Base-by-base conservation (phyloP, 2,113 vertebrate genomes). In the Andinoacara biseriatus region DNA sequence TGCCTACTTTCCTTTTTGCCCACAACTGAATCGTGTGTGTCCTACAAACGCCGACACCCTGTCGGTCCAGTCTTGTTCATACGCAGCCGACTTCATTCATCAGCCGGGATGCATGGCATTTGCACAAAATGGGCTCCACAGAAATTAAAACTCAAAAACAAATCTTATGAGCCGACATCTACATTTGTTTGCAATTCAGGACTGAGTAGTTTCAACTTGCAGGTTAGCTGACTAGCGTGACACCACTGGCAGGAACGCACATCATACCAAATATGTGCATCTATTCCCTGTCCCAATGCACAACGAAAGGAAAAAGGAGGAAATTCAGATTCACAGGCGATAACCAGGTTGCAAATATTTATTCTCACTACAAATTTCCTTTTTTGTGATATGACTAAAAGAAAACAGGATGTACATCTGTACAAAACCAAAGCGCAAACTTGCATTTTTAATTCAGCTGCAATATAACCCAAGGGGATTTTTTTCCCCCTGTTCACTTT, bases 11-110 rank as follows among this genome's bases (percentile, higher is more conserved):
- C 69, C 38, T 59, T 74, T 78, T 24, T 4, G 7, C 38, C 85
- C 72, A 89, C 74, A 85, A 80, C 67, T 54, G 56, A 58, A 67
- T 58, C 5, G 81, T 65, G 79, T 86, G 72, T 35, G 52, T 52
- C 63, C 13, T 14, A 75, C 76, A 72, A 43, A 84, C 88, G 85
- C 83, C 2, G 35, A 76, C 40, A 59, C 69, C 33, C 78, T 31
- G 65, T 58, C 9, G 1, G 38, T 33, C 38, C 38, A 43, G 43
- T 29, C 81, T 72, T 4, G 8, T 17, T 52, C 60, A 8, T 31
- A 82, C 60, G 84, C 65, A 87, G 76, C 56, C 26, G 59, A 49
- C 29, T 35, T 49, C 87, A 79, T 80, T 89, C 79, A 80, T 76
- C 40, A n/a, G 20, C 74, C 24, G 46, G 26, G 62, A 43, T n/a